Evolutionary conservation across 1,140 invertebrate genomes (phyloP), one percentile per base, ranked within the genome.

Genomic region (Heliconius congener): DNA sequence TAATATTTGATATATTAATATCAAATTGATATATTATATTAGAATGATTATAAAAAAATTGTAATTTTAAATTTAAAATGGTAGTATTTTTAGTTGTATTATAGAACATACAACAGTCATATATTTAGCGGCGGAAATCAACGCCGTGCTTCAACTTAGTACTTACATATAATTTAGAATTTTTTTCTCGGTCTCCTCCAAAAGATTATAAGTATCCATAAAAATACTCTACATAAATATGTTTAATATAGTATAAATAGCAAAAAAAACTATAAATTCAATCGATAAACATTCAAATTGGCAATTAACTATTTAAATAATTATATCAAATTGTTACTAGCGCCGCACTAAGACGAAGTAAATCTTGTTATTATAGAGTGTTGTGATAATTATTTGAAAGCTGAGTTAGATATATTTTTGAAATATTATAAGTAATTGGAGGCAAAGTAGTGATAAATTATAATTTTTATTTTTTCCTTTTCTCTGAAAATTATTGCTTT

Each of bases 211-310:
- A 66, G n/a, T 30, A 66, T 0, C 11, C 9, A 66, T 27, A 30
- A 66, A 66, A 66, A 30, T 66, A 66, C 9, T 13, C 60, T 16
- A 66, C 8, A 66, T 16, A 27, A 30, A 30, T 30, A 27, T 66
- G 4, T 66, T 66, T 3, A 66, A 11, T 13, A 27, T 66, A 27
- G 2, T 11, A 30, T 34, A 13, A 30, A 66, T 8, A 27, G n/a
- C 27, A 23, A 30, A 66, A 23, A 30, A 27, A 66, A 30, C 60
- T 27, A 30, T 66, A 66, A 23, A 8, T 66, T 30, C 23, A 13
- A 66, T 66, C 27, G 60, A 66, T 30, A 66, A 66, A 66, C n/a
- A 23, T 6, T 27, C 60, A 66, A 66, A 66, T 66, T 66, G 60
- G 23, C 60, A 23, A 30, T 66, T 27, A 13, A 66, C 27, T 18